Conservation (phyloP, 2,113 vertebrate genomes). For the Phaethornis superciliosus region DNA sequence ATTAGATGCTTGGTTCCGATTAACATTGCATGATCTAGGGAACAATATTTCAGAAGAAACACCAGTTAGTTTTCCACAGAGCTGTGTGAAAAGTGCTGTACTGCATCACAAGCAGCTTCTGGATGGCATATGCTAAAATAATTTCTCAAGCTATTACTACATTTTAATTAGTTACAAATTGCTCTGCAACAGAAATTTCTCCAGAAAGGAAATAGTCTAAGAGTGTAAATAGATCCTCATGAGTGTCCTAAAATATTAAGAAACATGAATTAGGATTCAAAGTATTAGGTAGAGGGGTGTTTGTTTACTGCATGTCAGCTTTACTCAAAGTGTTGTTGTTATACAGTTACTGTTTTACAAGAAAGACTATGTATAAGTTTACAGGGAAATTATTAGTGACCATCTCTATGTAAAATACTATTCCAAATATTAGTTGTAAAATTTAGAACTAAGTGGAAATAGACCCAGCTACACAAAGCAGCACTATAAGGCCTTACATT, state of each 20-base stretch:
- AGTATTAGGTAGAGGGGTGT: not conserved
- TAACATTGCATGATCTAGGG: constrained; percentile 83
- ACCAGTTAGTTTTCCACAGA: not conserved
- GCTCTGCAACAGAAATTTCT: not conserved
- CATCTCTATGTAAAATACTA: not conserved
- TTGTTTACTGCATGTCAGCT: not conserved
- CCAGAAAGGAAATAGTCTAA: not conserved
- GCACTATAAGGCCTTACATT: constrained; percentile 64
- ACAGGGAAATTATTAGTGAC: not conserved
- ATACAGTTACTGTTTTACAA: not conserved
- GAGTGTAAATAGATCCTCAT: not conserved
- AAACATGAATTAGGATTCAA: not conserved
- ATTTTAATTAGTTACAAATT: not conserved
- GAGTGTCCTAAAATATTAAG: not conserved
- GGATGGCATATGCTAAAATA: not conserved
- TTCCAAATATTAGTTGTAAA: not conserved
- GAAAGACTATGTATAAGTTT: not conserved
- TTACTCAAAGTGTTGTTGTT: not conserved
- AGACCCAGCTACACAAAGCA: not conserved
- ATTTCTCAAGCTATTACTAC: not conserved
- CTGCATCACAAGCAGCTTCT: not conserved
- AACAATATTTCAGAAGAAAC: not conserved
- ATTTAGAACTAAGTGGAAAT: not conserved
- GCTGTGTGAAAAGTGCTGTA: not conserved
- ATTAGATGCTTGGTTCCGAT: constrained; percentile 79